Evolutionary conservation across 2,797 vertebrate genomes (phyloP), one percentile per base, ranked within the genome.

Genomic region (Tragopan temminckii): DNA sequence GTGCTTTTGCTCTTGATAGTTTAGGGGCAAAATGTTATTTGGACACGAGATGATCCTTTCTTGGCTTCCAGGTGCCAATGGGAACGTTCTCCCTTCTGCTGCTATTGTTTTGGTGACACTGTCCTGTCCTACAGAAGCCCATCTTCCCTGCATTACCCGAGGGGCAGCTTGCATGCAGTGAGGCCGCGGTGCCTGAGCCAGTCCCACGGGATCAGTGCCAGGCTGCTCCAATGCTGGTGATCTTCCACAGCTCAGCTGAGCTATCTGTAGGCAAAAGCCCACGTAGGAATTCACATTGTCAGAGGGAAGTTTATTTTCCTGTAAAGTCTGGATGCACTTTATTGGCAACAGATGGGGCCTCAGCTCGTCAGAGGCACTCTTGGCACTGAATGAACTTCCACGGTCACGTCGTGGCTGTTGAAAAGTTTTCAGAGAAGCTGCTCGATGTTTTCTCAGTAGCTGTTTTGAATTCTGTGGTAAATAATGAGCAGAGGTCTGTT

Each of bases 361-460:
- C 43, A 63, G 61, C 86, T 85, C 2, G 1, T 58, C 64, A 64
- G 86, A 31, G 68, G 62, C 48, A 4, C 43, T 78, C 0, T 4
- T 72, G 77, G 35, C 52, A 85, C 52, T 31, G 42, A 33, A 13
- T 2, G 7, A 19, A 20, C 9, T 38, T 46, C 80, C 64, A 29
- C 0, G 0, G 40, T 85, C 57, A 52, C 2, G 3, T 11, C 31
- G 74, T n/a, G 42, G 20, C 48, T 71, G 50, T 31, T 80, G 58
- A 84, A 64, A 74, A 62, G 64, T 75, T 76, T 31, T 3, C 58
- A 64, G 94, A 80, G 62, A 66, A 68, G n/a, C 53, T 59, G 75
- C 43, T 86, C 4, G 1, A 1, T 18, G 48, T 83, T 93, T 89
- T 71, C 91, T 1, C 5, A 74, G 83, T 52, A 40, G 68, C 42